Conservation (phyloP, 2,113 vertebrate species). For the Oncorhynchus keta region DNA sequence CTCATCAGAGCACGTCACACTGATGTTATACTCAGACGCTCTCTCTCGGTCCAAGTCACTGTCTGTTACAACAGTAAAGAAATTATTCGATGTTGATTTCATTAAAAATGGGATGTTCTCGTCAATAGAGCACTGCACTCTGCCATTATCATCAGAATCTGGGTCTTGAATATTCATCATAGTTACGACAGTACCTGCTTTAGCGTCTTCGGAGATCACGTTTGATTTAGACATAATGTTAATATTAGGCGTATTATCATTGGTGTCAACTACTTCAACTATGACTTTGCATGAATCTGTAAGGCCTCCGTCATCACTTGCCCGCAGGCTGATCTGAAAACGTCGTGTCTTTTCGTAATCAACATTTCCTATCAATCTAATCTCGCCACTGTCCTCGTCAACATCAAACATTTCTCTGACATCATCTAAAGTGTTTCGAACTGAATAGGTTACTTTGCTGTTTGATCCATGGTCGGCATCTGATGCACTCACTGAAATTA, state of each 20-base stretch:
- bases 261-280: slow-evolving; percentile 70
- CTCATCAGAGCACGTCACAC: too few relatives aligned
- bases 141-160: slow-evolving; percentile 60
- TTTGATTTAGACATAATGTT: slow-evolving; percentile 58
- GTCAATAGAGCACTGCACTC: slow-evolving; percentile 37
- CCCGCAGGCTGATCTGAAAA: slow-evolving; percentile 67
- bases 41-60: too few relatives aligned
- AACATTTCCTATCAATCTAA: slow-evolving; percentile 58
- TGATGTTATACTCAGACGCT: too few relatives aligned
- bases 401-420: slow-evolving; percentile 60
- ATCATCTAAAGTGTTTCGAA: slow-evolving; percentile 50
- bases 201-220: slow-evolving; percentile 54
- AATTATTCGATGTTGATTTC: slow-evolving; percentile 57
- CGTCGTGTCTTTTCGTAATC: slow-evolving; percentile 70
- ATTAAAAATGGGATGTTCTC: slow-evolving; percentile 46
- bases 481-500: slow-evolving; percentile 61
- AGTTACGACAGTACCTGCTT: slow-evolving; percentile 44
- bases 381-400: slow-evolving; percentile 58
- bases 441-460: slow-evolving; percentile 68
- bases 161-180: slow-evolving; percentile 59
- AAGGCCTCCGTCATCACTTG: slow-evolving; percentile 68
- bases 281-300: slow-evolving; percentile 62
- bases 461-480: slow-evolving; percentile 74
- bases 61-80: slow-evolving; percentile 43
- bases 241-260: slow-evolving; percentile 75